Base-by-base conservation (phyloP, 2,888 invertebrate species). In the Leptinotarsa haldemani region DNA sequence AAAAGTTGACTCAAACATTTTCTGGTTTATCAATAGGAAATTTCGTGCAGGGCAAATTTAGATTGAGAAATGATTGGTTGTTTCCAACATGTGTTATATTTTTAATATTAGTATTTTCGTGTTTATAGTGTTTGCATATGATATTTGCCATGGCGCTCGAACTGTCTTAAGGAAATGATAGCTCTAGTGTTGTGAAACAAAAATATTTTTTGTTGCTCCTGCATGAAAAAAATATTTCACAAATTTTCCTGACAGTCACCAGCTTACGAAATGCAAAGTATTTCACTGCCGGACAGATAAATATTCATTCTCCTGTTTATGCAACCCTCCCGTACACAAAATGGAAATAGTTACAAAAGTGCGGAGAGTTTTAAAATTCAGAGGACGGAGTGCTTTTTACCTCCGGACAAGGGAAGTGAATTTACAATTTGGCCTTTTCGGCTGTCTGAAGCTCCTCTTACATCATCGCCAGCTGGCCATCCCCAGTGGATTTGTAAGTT, bases 341-440 rank as follows among this genome's bases (percentile, higher is more conserved):
- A 74, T 74, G 65, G 71, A 66, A 63, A 69, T 61, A 65, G 71
- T 58, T 58, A 58, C 61, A 74, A 71, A 71, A 71, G 68, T 69
- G 69, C 25, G 56, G 56, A 13, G 80, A 83, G 80, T 84, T 86
- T 86, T 86, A 82, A 86, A 87, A 87, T 86, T 85, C 86, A 85
- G 83, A 83, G 80, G 81, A 83, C 80, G 83, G 83, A 85, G 85
- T 85, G 86, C 87, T 87, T 88, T 87, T 87, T 86, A 86, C 86
- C 81, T 81, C 82, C 85, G 87, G 87, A 88, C 88, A 88, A 87
- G 88, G 84, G 87, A 88, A 88, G 87, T 87, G 88, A 88, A 88
- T 88, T 88, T 88, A 85, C 87, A 88, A 88, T 87, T 86, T 84
- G 84, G 82, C 82, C 82, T 80, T 79, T 78, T 81, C 82, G 81